Percentiles rank a stretch among this genome's conserved stretches.
phyloP scores from a whole-genome alignment of 2,113 vertebrate species.

The Anguilla japonica region DNA sequence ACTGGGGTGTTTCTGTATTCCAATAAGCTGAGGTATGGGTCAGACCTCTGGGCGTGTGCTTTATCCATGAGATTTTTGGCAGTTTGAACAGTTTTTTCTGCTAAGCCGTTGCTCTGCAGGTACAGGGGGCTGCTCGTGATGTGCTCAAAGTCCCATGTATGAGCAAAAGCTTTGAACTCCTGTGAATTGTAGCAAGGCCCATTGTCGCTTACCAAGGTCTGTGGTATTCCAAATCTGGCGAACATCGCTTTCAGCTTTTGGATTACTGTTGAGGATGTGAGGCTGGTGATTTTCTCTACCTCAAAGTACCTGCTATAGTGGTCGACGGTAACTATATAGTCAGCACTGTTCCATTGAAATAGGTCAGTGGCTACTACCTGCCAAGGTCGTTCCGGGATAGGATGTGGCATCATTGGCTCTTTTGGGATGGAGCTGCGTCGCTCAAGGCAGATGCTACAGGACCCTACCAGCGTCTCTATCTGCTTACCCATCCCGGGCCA shows the following conservation, averaged over 20 bases:
- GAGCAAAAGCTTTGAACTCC: background rate
- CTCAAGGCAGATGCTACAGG: conserved; percentile 16
- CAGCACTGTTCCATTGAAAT: conserved; percentile 8
- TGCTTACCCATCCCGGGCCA: conserved; percentile 22
- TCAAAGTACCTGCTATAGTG: conserved; percentile 28
- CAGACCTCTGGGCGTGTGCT: background rate
- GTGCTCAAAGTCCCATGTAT: conserved; percentile 1
- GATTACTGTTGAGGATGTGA: background rate
- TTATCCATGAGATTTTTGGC: conserved; percentile 5
- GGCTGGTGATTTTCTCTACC: background rate
- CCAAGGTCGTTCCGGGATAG: too few species aligned
- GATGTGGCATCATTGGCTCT: too few species aligned
- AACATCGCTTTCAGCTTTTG: conserved; percentile 13
- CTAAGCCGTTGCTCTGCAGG: conserved; percentile 12
- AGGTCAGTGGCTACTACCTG: too few species aligned
- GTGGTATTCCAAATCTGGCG: too few species aligned
- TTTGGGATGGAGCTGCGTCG: background rate
- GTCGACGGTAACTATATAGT: conserved; percentile 10
- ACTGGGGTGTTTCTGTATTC: conserved; percentile 19
- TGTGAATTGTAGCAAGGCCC: background rate
- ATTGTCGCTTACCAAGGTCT: background rate
- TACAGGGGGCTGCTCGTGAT: background rate
- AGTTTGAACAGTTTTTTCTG: conserved; percentile 17
- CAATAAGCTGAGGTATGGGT: conserved; percentile 5
- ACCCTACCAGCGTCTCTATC: background rate